Evolutionary conservation across 2,797 vertebrate genomes (phyloP).

Genomic region (Florisuga fusca): DNA sequence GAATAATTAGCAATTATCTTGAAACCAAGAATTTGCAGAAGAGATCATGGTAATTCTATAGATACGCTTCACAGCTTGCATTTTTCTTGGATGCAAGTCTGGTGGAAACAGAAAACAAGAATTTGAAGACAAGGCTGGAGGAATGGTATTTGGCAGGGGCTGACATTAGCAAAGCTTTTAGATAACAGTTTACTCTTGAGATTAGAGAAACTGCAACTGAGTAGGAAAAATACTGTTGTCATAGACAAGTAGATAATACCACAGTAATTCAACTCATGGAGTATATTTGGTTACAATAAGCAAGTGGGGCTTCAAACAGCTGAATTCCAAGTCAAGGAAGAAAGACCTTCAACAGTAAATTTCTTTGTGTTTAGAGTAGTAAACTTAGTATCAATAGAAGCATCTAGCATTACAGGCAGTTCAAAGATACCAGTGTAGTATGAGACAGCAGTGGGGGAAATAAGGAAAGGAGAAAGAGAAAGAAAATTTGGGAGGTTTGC

Average conservation of each 20-base stretch:
- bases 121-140: not conserved
- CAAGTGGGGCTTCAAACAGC: not conserved
- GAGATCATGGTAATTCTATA: not conserved
- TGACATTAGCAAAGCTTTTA: not conserved
- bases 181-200: not conserved
- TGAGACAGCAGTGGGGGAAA: not conserved
- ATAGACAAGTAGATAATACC: not conserved
- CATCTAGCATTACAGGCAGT: not conserved
- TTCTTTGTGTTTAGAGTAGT: not conserved
- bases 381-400: not conserved
- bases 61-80: not conserved
- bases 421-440: not conserved
- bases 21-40: not conserved
- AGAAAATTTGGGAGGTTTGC: not conserved
- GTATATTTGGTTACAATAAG: not conserved
- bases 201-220: not conserved
- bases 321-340: not conserved
- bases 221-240: not conserved
- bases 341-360: not conserved
- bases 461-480: fast-evolving
- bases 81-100: not conserved
- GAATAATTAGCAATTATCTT: not conserved
- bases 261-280: not conserved
- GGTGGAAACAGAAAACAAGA: not conserved
- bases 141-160: not conserved